Conservation (phyloP, 2,888 invertebrate species). For the Acronicta alni region DNA sequence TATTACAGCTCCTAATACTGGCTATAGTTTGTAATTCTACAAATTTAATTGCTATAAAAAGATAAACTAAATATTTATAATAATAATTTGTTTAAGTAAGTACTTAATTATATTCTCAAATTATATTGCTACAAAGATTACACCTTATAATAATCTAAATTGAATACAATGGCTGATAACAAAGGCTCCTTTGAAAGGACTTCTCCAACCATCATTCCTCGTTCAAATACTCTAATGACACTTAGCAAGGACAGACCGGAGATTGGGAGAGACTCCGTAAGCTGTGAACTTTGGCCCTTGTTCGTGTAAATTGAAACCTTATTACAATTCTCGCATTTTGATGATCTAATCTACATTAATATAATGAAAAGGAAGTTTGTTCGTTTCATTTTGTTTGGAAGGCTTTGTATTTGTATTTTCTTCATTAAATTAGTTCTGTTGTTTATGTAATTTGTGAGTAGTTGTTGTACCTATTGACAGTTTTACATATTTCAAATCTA, state of each 20-base stretch:
- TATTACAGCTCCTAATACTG: too few species aligned
- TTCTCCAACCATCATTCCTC: conserved; percentile 42
- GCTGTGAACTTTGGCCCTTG: conserved; percentile 56
- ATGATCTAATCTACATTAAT: conserved; percentile 55
- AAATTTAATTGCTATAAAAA: too few species aligned
- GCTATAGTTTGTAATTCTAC: too few species aligned
- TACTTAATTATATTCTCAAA: not conserved
- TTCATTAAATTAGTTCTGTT: conserved; percentile 33
- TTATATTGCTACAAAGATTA: not conserved
- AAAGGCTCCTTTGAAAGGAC: conserved; percentile 40
- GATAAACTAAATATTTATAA: too few species aligned
- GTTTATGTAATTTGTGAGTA: conserved; percentile 13
- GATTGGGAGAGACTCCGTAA: conserved; percentile 59
- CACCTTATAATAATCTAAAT: conserved; percentile 36
- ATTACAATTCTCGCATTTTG: conserved; percentile 49
- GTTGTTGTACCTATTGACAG: too few species aligned
- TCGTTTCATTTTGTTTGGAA: conserved; percentile 33
- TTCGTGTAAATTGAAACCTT: conserved; percentile 59
- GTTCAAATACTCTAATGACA: conserved; percentile 62
- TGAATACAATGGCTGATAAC: conserved; percentile 42
- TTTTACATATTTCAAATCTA: too few species aligned
- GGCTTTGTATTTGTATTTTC: conserved; percentile 33
- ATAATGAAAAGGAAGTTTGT: conserved; percentile 49
- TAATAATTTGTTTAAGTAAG: too few species aligned
- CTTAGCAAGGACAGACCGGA: conserved; percentile 59